Conservation (phyloP, 2,113 vertebrate genomes). For the Chloroceryle aenea region DNA sequence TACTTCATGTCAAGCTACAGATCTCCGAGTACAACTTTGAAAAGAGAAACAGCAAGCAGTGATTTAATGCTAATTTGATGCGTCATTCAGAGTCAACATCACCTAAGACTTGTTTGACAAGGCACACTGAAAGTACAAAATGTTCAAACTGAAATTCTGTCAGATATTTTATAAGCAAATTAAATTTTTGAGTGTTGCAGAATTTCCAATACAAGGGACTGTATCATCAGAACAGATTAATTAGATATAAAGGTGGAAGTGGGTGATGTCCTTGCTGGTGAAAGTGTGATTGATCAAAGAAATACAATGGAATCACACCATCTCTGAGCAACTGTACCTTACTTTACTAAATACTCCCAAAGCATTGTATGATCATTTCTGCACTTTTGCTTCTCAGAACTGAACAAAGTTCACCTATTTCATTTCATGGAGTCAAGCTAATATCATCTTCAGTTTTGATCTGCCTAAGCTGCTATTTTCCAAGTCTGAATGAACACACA, state of each 20-base stretch:
- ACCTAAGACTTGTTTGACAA: constrained; percentile 31
- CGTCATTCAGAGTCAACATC: neutral
- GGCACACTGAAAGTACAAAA: constrained; percentile 27
- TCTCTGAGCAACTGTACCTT: neutral
- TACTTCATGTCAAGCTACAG: neutral
- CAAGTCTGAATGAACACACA: neutral
- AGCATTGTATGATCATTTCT: neutral
- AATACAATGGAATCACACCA: neutral
- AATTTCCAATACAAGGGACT: neutral
- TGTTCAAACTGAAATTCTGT: constrained; percentile 31
- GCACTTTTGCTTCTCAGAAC: neutral
- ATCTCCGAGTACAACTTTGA: neutral
- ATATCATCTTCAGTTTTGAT: neutral
- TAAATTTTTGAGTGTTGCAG: neutral
- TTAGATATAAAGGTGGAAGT: constrained; percentile 9
- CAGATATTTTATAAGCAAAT: constrained; percentile 27
- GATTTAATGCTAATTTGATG: constrained; percentile 49
- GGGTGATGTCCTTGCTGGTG: neutral
- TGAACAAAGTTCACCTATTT: neutral
- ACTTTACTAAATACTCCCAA: neutral
- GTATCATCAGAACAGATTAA: neutral
- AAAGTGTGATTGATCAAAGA: constrained; percentile 5
- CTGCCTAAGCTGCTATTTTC: neutral
- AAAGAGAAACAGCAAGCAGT: neutral
- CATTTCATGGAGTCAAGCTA: neutral